phyloP scores from a whole-genome alignment of 2,113 vertebrate genomes.

The Glaucidium brasilianum region DNA sequence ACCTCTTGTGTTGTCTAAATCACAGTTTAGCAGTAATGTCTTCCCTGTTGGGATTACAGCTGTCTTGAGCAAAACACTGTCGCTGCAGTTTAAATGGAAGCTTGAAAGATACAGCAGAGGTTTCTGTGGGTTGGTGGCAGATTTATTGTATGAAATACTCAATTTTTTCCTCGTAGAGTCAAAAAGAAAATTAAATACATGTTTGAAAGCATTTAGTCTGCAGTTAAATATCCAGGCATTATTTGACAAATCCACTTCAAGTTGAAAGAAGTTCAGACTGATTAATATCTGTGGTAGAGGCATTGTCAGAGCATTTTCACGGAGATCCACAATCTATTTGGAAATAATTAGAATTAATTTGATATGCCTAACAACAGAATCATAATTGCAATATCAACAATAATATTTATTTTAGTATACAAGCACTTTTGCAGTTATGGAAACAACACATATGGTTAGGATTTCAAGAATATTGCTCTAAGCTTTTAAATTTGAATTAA shows the following conservation, averaged over 20 bases:
- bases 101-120: constrained; percentile 70
- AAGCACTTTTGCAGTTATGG: background rate
- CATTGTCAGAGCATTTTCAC: constrained; percentile 77
- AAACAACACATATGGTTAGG: background rate
- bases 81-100: constrained; percentile 61
- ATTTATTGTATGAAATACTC: constrained; percentile 68
- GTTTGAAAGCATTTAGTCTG: constrained; percentile 61
- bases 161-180: constrained; percentile 63
- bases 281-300: constrained; percentile 69
- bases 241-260: constrained; percentile 62
- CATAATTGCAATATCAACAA: background rate
- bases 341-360: background rate
- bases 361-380: background rate
- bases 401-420: background rate
- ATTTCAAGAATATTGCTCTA: background rate
- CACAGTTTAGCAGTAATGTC: constrained; percentile 27
- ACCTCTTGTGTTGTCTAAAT: background rate
- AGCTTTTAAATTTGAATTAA: background rate
- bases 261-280: constrained; percentile 69
- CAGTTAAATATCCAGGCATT: constrained; percentile 80
- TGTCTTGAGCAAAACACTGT: constrained; percentile 44
- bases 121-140: constrained; percentile 44
- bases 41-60: constrained; percentile 59
- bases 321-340: constrained; percentile 82
- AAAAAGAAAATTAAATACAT: constrained; percentile 46